A percentile compares a stretch with the other conserved stretches of the same genome.
Conservation (phyloP, 2,797 vertebrate species). For the Furcifer pardalis region DNA sequence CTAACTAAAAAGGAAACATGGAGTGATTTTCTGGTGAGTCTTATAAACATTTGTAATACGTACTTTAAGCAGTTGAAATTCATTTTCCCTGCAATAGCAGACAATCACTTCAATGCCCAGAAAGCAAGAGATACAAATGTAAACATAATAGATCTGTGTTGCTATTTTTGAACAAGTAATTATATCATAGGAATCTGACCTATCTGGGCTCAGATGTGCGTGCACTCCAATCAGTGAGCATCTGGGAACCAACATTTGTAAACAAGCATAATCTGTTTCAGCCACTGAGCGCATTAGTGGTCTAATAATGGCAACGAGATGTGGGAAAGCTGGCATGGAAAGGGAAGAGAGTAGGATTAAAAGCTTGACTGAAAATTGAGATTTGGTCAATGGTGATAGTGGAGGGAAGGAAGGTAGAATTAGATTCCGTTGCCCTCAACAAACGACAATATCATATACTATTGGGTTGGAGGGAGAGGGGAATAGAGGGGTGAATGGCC, state of each 20-base stretch:
- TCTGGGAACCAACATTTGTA: slow-evolving; percentile 48
- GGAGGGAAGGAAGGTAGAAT: neutral
- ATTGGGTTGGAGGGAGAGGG: neutral
- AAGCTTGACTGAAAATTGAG: neutral
- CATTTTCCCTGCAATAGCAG: neutral
- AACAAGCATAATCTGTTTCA: slow-evolving; percentile 50
- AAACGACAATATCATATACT: neutral
- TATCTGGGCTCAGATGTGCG: slow-evolving; percentile 37
- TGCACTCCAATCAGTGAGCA: slow-evolving; percentile 50
- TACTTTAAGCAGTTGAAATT: slow-evolving; percentile 23
- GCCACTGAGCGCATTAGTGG: slow-evolving; percentile 41
- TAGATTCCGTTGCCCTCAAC: neutral
- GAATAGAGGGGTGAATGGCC: neutral
- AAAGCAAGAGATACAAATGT: slow-evolving; percentile 15
- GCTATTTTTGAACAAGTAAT: slow-evolving; percentile 48
- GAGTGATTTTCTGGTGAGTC: neutral
- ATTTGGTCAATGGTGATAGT: neutral
- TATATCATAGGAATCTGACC: slow-evolving; percentile 13
- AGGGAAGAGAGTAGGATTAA: slow-evolving; percentile 21
- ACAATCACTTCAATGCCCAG: neutral
- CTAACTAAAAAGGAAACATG: neutral
- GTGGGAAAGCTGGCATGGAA: slow-evolving; percentile 24
- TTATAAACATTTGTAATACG: slow-evolving; percentile 8
- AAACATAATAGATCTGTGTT: slow-evolving; percentile 34
- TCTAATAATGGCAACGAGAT: slow-evolving; percentile 46